Evolutionary conservation across 2,797 vertebrate genomes (phyloP), one percentile per base, ranked within the genome.

Genomic region (Hemibagrus guttatus): DNA sequence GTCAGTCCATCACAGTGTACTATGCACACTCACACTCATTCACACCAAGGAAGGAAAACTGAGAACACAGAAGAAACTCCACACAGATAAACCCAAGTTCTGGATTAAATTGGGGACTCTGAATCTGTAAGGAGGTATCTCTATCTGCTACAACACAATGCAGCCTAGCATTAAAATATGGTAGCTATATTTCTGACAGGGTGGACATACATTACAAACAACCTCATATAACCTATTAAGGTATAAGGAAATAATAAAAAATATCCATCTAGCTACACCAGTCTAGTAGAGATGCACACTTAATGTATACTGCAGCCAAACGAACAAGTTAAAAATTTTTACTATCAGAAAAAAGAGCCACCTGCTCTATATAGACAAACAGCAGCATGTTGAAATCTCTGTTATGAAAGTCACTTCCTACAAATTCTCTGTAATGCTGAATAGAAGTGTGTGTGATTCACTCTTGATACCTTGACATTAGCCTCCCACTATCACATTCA

Each of bases 381-480:
- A 42, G 31, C 52, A 49, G 13, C 26, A 74, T 72, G 61, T 21
- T 83, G 49, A 83, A 19, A 52, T 39, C 39, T 61, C 52, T 76
- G 80, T 71, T 56, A 19, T 78, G 35, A 69, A 74, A 68, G 59
- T 31, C 39, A 66, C 46, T 80, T 61, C 42, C 69, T 83, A 68
- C 9, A 63, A 75, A 46, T 58, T 58, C 59, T 61, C 72, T 61
- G 61, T 79, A 52, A n/a, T n/a, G 63, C 52, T 61, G 64, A 87
- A 84, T 75, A 75, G 76, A 79, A 79, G 63, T 68, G 74, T 49
- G 19, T 78, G 31, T 87, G 82, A 87, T 84, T 84, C 71, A 84
- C 58, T 54, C 66, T 35, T 49, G 16, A 28, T 78, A 68, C 83
- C 31, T 54, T 84, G 86, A 56, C 82, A 64, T 80, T 54, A 61